Base-by-base conservation (phyloP, 2,113 vertebrate species). In the Grantiella picta region DNA sequence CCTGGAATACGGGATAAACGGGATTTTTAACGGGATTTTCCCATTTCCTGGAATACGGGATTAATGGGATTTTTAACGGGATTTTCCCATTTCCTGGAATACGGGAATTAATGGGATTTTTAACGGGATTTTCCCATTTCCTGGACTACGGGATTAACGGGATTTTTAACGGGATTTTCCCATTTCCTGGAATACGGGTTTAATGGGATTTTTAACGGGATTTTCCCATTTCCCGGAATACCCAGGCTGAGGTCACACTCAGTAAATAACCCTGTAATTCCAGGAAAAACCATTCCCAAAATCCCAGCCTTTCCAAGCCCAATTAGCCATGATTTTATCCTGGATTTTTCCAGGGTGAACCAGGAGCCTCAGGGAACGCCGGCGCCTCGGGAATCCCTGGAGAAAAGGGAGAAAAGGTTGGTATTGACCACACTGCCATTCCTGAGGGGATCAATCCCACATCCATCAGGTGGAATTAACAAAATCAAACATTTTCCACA, bases 391-490 rank as follows among this genome's bases (percentile, higher is more conserved):
- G 99, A 66, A 60, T 95, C 56, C 88, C 73, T 24, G 99, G 99
- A 80, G 97, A 97, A 11, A 99, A 98, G 96, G 99, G 99, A 80
- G 97, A 96, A 75, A 99, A 99, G 98, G 99, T 99, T 38, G 90
- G 97, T 91, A 6, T 42, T 12, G 4, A 1, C 12, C 71, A 45
- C 9, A 4, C 89, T 87, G 82, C 77, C 65, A 10, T 89, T 89
- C 45, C 14, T 27, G 3, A 36, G 47, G 66, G 72, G 9, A 53
- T 12, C 38, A 91, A 91, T 59, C 73, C 66, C 65, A 5, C 52
- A 82, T 90, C 94, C 36, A 79, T 94, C 93, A 86, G 76, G 28
- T 9, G 0, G 2, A 27, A 35, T 40, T 84, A 86, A 92, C 68
- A 10, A 63, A 47, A 82, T 96, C 77, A 47, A 3, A 47, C 45